These are phyloP conservation scores for Capreolus pygargus DNA, from an alignment of 2,113 vertebrate genomes.

Conservation along the genomic window DNA sequence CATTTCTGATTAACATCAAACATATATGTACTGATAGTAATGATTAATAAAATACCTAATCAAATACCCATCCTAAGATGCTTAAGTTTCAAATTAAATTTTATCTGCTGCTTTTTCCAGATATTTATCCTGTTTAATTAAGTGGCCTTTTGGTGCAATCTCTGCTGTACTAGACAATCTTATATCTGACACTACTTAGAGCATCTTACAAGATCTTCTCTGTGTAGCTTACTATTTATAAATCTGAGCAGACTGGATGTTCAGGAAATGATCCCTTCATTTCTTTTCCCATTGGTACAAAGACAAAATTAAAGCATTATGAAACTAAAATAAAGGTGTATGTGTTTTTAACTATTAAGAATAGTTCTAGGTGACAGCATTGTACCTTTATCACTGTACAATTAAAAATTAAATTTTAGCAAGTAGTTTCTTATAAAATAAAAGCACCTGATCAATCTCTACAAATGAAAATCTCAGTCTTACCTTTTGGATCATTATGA, in stretches of 20 bases:
- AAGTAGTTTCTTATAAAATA: neutral
- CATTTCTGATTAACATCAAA: conserved; percentile 38
- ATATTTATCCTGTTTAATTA: conserved; percentile 16
- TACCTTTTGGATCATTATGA: conserved; percentile 98
- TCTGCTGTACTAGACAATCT: neutral
- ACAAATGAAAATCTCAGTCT: conserved; percentile 9
- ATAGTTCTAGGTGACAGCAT: neutral
- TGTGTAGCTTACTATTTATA: neutral
- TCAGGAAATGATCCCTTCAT: neutral
- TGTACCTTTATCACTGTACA: neutral
- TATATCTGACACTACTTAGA: neutral
- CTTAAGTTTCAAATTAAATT: conserved; percentile 42
- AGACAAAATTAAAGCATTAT: conserved; percentile 10
- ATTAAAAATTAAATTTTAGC: conserved; percentile 28
- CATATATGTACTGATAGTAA: neutral
- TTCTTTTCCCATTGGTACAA: neutral
- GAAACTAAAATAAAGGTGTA: conserved; percentile 2
- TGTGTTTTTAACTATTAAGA: neutral
- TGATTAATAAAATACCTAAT: conserved; percentile 1
- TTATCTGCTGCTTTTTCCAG: conserved; percentile 8
- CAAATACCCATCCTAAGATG: neutral
- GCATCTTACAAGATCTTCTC: neutral
- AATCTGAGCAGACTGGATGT: neutral
- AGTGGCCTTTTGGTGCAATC: neutral
- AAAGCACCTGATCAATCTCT: neutral